These are phyloP conservation scores for Polypedilum pembai DNA, from an alignment of 1,140 invertebrate genomes.

Conservation along the genomic window DNA sequence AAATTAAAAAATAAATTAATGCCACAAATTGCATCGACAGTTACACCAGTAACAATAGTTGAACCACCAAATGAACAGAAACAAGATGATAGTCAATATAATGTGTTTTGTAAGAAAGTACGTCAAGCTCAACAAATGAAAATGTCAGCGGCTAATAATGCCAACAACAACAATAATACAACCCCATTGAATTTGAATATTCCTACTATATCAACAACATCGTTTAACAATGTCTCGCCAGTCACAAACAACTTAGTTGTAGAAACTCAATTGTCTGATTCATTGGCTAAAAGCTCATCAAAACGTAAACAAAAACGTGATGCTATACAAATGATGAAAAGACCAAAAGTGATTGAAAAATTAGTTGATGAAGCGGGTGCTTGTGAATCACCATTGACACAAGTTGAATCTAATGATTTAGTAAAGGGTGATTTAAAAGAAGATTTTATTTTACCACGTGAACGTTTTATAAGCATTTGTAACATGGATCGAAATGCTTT, in stretches of 20 bases:
- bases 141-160: slow-evolving; percentile 15
- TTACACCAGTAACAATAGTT: neutral
- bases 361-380: neutral
- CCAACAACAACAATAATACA: neutral
- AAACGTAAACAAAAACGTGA: neutral
- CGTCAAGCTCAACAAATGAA: slow-evolving; percentile 42
- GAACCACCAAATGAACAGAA: neutral
- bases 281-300: neutral
- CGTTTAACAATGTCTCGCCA: too few relatives aligned
- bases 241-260: too few relatives aligned
- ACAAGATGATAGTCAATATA: slow-evolving; percentile 33
- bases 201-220: too few relatives aligned
- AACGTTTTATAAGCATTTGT: slow-evolving; percentile 58
- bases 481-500: slow-evolving; percentile 68
- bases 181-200: too few relatives aligned
- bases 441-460: slow-evolving; percentile 44
- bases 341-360: neutral
- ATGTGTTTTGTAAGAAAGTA: slow-evolving; percentile 43
- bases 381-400: neutral
- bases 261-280: too few relatives aligned
- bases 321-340: slow-evolving; percentile 5
- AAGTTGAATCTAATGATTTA: slow-evolving; percentile 33
- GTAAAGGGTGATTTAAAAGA: slow-evolving; percentile 33
- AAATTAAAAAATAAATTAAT: slow-evolving; percentile 12
- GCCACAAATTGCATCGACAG: neutral